Percentiles rank a stretch among this genome's conserved stretches.
Evolutionary conservation across 2,797 vertebrate species (phyloP).

Genomic region (Galagoides demidoff): DNA sequence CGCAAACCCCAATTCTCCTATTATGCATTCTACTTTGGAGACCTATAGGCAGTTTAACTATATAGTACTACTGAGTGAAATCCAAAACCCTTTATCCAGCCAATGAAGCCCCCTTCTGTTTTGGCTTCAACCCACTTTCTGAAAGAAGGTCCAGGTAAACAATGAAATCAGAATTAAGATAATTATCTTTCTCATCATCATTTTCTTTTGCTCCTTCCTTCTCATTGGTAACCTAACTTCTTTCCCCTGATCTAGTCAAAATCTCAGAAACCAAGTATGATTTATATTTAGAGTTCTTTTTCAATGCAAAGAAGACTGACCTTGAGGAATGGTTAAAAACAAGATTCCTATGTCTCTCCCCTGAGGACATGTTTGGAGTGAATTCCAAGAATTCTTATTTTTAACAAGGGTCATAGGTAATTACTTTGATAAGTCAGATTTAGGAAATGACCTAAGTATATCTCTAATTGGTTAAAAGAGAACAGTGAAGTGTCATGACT

Average conservation of each 20-base stretch:
- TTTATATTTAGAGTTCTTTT: slow-evolving; percentile 35
- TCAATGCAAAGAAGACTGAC: not conserved
- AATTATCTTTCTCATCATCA: not conserved
- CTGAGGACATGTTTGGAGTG: not conserved
- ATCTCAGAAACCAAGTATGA: slow-evolving; percentile 15
- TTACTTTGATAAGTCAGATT: not conserved
- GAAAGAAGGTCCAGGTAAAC: not conserved
- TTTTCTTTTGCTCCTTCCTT: slow-evolving; percentile 33
- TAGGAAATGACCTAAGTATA: not conserved
- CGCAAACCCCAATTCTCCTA: not conserved
- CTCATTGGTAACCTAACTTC: not conserved
- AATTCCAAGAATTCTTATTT: not conserved
- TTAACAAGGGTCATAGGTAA: not conserved
- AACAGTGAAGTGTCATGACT: not conserved
- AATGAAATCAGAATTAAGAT: slow-evolving; percentile 32
- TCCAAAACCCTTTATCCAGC: not conserved
- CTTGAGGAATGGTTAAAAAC: slow-evolving; percentile 7
- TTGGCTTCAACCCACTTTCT: not conserved
- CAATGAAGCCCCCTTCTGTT: not conserved
- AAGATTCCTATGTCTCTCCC: not conserved
- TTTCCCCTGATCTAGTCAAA: not conserved
- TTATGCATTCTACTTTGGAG: not conserved
- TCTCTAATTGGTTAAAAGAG: not conserved
- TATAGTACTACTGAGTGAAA: slow-evolving; percentile 9
- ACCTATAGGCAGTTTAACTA: not conserved